Evolutionary conservation across 2,797 vertebrate genomes (phyloP).

Genomic region (Eupleurogrammus muticus): DNA sequence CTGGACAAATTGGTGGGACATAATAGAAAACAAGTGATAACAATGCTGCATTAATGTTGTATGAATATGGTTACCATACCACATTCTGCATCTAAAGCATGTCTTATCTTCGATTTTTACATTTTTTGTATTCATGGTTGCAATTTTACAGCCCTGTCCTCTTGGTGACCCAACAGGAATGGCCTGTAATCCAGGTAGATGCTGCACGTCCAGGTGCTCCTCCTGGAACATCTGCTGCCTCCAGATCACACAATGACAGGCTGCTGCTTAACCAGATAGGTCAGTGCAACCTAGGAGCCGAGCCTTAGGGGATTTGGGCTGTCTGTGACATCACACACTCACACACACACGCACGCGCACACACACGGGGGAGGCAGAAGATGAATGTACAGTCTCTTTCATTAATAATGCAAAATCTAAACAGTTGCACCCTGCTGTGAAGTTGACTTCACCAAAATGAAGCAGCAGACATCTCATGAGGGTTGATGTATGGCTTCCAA

Average conservation of each 20-base stretch:
- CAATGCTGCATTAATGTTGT: constrained; percentile 3
- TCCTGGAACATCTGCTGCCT: constrained; percentile 49
- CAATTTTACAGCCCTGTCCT: constrained; percentile 22
- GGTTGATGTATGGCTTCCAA: constrained; percentile 25
- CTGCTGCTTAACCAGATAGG: constrained; percentile 39
- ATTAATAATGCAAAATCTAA: constrained; percentile 55
- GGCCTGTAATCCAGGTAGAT: constrained; percentile 21
- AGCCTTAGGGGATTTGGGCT: constrained; percentile 30
- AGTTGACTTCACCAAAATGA: constrained; percentile 37
- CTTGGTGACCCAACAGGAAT: constrained; percentile 20
- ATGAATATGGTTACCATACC: neutral
- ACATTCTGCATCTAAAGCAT: neutral
- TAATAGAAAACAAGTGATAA: neutral
- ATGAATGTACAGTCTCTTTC: constrained; percentile 18
- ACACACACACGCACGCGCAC: constrained; percentile 6
- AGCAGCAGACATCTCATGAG: constrained; percentile 51
- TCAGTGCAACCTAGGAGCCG: too few species aligned
- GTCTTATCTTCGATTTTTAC: neutral
- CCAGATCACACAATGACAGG: constrained; percentile 45
- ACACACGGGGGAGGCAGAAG: constrained; percentile 12
- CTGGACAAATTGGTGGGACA: constrained; percentile 4
- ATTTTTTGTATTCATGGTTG: neutral
- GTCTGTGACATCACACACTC: constrained; percentile 37
- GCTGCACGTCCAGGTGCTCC: constrained; percentile 40
- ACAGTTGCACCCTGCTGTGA: constrained; percentile 38